A percentile compares a stretch with the other conserved stretches of the same genome.
phyloP scores from a whole-genome alignment of 2,113 vertebrate species.

The Callipepla squamata region DNA sequence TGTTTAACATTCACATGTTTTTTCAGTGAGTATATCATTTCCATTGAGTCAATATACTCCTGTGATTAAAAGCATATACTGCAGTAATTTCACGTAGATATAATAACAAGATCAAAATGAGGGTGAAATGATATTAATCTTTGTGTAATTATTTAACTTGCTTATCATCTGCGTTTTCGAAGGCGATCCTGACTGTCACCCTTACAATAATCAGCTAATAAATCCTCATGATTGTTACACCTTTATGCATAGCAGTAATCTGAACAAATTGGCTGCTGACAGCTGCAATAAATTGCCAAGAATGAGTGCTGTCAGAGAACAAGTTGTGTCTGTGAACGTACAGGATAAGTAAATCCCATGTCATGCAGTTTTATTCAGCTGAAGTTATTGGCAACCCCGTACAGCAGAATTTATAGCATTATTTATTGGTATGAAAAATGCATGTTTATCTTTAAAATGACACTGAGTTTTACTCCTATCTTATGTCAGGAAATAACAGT shows the following conservation, averaged over 20 bases:
- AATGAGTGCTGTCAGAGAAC: constrained; percentile 79
- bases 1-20: neutral
- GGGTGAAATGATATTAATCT: constrained; percentile 73
- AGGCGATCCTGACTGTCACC: constrained; percentile 63
- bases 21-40: neutral
- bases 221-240: constrained; percentile 79
- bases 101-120: constrained; percentile 53
- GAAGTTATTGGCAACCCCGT: constrained; percentile 71
- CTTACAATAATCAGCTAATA: constrained; percentile 79
- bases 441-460: constrained; percentile 74
- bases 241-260: constrained; percentile 80
- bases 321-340: constrained; percentile 76
- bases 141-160: constrained; percentile 75
- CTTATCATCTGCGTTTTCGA: constrained; percentile 72
- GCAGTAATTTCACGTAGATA: constrained; percentile 9
- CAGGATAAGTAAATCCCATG: constrained; percentile 77
- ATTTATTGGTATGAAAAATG: constrained; percentile 75
- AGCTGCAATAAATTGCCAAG: constrained; percentile 81
- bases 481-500: constrained; percentile 35
- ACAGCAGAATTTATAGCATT: constrained; percentile 68
- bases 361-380: constrained; percentile 72
- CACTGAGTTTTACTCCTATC: constrained; percentile 68
- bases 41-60: neutral
- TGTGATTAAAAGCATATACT: neutral
- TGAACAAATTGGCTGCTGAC: constrained; percentile 83